Base-by-base conservation (phyloP, 1,140 invertebrate species). In the Papilio polytes region DNA sequence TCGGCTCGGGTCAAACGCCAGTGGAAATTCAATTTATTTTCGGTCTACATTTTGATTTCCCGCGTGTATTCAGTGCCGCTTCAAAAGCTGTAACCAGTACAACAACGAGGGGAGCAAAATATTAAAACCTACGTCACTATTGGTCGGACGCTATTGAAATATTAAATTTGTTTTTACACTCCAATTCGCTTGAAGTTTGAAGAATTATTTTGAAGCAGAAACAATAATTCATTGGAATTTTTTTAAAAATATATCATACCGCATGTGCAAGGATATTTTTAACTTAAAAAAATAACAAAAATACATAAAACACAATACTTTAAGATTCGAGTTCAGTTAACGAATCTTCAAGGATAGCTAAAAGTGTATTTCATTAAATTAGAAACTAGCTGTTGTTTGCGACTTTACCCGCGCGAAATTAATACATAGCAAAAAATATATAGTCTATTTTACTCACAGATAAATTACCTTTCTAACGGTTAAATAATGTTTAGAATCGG, bases 11-110 rank as follows among this genome's bases (percentile, higher is more conserved):
- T 86, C 80, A 80, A 80, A 83, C 70, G 63, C 63, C 81, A 85
- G 83, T 84, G 84, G 80, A 86, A 90, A 90, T 88, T 89, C 86
- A 91, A 92, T 93, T 91, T 91, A 87, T 89, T 88, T 90, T 87
- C 85, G 83, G 82, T 83, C 77, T 81, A 81, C 81, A 80, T 74
- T 78, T 78, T 90, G 91, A 93, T 92, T 93, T 93, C 92, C 90
- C 90, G 83, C 78, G 88, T 81, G 89, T 63, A 84, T 90, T 85
- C 83, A 66, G 78, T 85, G 80, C 83, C 87, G 85, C 87, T 86
- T 84, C 85, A 83, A 83, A 70, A 85, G 85, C 74, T 82, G 41
- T 80, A 84, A 86, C 81, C 80, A 80, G 66, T 80, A 74, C 12
- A 70, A 70, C 63, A 70, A 31, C 63, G 63, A 36, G 63, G 12